Base-by-base conservation (phyloP, 2,113 vertebrate genomes). In the Acrocephalus kingi region DNA sequence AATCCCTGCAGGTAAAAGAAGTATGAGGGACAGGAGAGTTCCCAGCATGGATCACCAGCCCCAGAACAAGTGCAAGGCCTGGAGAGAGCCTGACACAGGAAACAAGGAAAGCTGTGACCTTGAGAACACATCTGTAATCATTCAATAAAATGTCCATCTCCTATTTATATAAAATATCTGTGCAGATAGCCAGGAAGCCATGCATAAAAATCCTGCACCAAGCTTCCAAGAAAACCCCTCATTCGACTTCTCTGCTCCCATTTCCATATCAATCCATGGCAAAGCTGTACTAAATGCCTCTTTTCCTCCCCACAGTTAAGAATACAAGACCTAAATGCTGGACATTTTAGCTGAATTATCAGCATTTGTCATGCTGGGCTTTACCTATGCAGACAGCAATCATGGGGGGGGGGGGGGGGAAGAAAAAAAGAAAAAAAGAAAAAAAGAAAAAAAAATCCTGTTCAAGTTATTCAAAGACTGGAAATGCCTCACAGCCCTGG, bases 171-270 rank as follows among this genome's bases (percentile, higher is more conserved):
- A 39, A 91, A 94, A 91, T 76, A 87, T 75, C 71, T 58, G 71
- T 41, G 74, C 68, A 76, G 81, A 71, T 66, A 33, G 37, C 39
- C n/a, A 67, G 84, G 71, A 93, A 95, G 74, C 62, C 74, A 76
- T 1, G 84, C 85, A 85, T 64, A 85, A 83, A 85, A 94, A 85
- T 83, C 63, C 87, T 93, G 84, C 93, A 56, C 61, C 83, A 89
- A 64, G 58, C 49, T 72, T 66, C 78, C 8, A 39, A 87, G 49
- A 35, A 94, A 78, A 33, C 11, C 69, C 20, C 0, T 41, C 49
- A 30, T 19, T 20, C 6, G 2, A 22, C 16, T 67, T 30, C 39
- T 74, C 52, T 37, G 48, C 52, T 85, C 17, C 71, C 27, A 6
- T 8, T 43, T 49, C 77, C 2, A 1, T 10, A 54, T 37, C 69